Evolutionary conservation across 30 jellyfish, hydroid and myxozoan species (phyloP), one percentile per base, ranked within the genome.

Genomic region (Catostylus mosaicus): DNA sequence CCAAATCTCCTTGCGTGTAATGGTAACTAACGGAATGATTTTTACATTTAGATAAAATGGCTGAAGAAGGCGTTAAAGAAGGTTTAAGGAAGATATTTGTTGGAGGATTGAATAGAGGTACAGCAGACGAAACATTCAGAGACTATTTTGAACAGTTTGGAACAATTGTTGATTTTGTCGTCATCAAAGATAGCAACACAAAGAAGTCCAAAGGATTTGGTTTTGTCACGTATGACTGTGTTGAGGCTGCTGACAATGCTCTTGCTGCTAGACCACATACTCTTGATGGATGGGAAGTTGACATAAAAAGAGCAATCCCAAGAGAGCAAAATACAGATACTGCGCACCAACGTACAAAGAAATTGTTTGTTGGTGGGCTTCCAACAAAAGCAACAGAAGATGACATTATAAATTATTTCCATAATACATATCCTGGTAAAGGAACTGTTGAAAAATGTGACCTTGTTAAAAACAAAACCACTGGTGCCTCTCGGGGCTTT

Each of bases 251-350:
- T 7, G 97, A 80, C 62, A 77, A n/a, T 12, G 98, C 92, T 11
- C 50, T 92, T 24, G 67, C 56, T 12, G 69, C 71, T 6, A 57
- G 97, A 34, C 98, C 98, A 18, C 97, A 85, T 67, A 68, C 37
- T 14, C 22, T 86, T 52, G 97, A 86, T 71, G 96, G 96, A 7
- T 67, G 68, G 43, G 79, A 73, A 1, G 91, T 91, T 9, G 98
- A 91, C 36, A 75, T 86, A 0, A 91, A 91, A 78, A 77, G 98
- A 52, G 98, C 98, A 1, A 86, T 91, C 74, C 98, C 98, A 18
- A 56, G 97, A 30, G 98, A 91, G 34, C 56, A 52, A 16, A 78
- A 80, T 47, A 80, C 86, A 30, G 68, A 89, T 33, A 60, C 97
- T 3, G 88, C 96, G 35, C 98, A 91, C 73, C 63, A 56, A 57